A percentile compares a stretch with the other conserved stretches of the same genome.
These are phyloP conservation scores for Eunapius fragilis DNA, from an alignment of 37 sponge, comb jelly and placozoan genomes.

Conservation along the genomic window DNA sequence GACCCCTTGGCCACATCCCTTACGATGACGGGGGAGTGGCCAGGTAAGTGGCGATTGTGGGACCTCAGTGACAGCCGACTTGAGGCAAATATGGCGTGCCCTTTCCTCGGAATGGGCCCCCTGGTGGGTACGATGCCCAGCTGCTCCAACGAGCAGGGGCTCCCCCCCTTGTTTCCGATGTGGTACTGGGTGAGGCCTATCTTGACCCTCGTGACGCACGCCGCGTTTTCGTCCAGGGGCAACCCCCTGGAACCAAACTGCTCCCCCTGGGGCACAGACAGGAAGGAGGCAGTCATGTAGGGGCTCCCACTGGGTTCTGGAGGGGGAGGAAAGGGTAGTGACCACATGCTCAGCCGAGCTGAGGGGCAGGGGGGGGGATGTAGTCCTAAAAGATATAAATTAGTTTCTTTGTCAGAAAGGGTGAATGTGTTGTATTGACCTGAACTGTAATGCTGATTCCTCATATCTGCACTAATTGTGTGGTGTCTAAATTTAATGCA, in stretches of 20 bases:
- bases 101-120: not conserved
- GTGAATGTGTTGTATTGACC: too few species aligned
- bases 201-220: not conserved
- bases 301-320: not conserved
- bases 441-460: too few species aligned
- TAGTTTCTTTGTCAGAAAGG: too few species aligned
- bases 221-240: not conserved
- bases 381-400: too few species aligned
- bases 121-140: constrained; percentile 65
- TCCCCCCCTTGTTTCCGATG: not conserved
- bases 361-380: too few species aligned
- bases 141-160: constrained; percentile 45
- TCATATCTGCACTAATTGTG: too few species aligned
- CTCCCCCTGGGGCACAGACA: constrained; percentile 1
- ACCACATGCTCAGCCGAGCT: too few species aligned
- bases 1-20: constrained; percentile 47
- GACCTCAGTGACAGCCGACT: not conserved
- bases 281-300: not conserved
- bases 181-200: constrained; percentile 28
- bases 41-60: not conserved
- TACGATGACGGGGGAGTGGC: constrained; percentile 29
- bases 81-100: not conserved
- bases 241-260: constrained; percentile 20
- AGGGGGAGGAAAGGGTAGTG: not conserved
- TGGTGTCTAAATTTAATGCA: too few species aligned